These are phyloP conservation scores for Astreopora myriophthalma DNA, from an alignment of 64 coral and sea anemone species.

Conservation along the genomic window DNA sequence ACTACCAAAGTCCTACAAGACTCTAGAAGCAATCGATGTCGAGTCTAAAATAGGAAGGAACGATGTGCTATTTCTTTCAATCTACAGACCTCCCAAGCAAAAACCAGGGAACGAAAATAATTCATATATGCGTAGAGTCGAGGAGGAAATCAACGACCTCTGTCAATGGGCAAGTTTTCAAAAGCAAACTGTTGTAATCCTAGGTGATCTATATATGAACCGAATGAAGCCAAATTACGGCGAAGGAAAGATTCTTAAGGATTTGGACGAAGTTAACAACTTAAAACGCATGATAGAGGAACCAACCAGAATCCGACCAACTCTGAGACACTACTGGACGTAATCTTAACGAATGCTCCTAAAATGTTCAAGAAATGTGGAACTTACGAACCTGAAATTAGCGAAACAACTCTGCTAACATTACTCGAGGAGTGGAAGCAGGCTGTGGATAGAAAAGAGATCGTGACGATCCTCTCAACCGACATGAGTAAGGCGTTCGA, in stretches of 20 bases:
- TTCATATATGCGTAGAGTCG: conserved; percentile 38
- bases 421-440: too few relatives aligned
- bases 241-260: not conserved
- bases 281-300: not conserved
- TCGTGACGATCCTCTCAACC: too few relatives aligned
- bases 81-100: conserved; percentile 51
- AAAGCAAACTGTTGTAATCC: conserved; percentile 49
- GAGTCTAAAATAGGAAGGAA: conserved; percentile 60
- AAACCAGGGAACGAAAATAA: conserved; percentile 10
- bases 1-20: conserved; percentile 71
- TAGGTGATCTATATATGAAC: conserved; percentile 66
- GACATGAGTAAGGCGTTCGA: too few relatives aligned
- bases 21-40: conserved; percentile 67
- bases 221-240: not conserved
- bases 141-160: conserved; percentile 73
- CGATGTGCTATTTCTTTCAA: conserved; percentile 60
- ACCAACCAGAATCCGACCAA: not conserved
- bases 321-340: not conserved
- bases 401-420: too few relatives aligned
- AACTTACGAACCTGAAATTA: not conserved
- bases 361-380: not conserved
- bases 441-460: too few relatives aligned
- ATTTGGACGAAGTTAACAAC: not conserved
- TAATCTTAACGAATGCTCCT: not conserved
- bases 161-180: conserved; percentile 66